Evolutionary conservation across 1,140 invertebrate genomes (phyloP).

Genomic region (Pseudomyrmex cubaensis): DNA sequence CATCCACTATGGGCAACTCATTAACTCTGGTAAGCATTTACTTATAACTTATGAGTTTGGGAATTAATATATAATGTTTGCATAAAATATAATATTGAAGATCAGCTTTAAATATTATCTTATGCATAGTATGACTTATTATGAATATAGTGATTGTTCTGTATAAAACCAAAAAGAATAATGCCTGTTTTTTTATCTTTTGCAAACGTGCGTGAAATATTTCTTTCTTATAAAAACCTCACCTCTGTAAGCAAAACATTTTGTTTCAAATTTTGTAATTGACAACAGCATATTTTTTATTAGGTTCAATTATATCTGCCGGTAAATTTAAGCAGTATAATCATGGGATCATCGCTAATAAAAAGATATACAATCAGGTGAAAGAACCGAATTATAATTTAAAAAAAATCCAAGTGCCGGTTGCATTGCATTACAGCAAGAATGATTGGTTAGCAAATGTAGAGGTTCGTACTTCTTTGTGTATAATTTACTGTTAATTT

Average conservation of each 20-base stretch:
- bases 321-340: conserved; percentile 88
- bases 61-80: no score
- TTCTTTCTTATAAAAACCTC: no score
- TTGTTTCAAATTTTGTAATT: not conserved
- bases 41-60: not conserved
- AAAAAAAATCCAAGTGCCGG: conserved; percentile 87
- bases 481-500: no score
- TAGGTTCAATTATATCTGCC: conserved; percentile 10
- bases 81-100: no score
- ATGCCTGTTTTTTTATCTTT: no score
- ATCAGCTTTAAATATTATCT: no score
- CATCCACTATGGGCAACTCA: conserved; percentile 90
- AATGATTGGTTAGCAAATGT: conserved; percentile 87
- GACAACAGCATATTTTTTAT: not conserved
- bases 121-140: no score
- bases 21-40: conserved; percentile 83
- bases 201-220: no score
- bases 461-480: conserved; percentile 24
- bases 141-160: no score
- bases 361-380: conserved; percentile 80
- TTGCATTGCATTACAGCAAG: conserved; percentile 88
- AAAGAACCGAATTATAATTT: conserved; percentile 87
- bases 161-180: no score
- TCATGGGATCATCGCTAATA: conserved; percentile 86
- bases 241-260: no score